A percentile compares a stretch with the other conserved stretches of the same genome.
These are phyloP conservation scores for Cyanistes caeruleus DNA, from an alignment of 2,113 vertebrate genomes.

Conservation along the genomic window DNA sequence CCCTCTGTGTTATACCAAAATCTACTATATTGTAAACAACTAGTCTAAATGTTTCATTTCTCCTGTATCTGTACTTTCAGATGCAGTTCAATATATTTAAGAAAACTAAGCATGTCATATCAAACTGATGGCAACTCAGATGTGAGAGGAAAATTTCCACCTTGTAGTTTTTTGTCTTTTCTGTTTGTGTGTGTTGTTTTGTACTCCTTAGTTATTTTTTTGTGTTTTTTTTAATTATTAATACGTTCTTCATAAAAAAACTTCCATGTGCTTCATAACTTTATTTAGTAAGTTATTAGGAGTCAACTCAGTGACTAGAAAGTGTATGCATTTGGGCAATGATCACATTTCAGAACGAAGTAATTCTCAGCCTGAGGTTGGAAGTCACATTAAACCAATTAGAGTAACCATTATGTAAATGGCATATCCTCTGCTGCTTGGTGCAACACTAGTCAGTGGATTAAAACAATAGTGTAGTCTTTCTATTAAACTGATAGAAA, in stretches of 20 bases:
- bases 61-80: neutral
- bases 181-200: neutral
- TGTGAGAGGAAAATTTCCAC: neutral
- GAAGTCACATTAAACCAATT: neutral
- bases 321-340: neutral
- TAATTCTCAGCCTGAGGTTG: neutral
- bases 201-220: too few relatives aligned
- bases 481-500: neutral
- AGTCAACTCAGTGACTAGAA: neutral
- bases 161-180: neutral
- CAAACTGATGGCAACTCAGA: neutral
- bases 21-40: neutral
- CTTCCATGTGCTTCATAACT: neutral
- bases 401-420: neutral
- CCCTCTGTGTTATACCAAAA: neutral
- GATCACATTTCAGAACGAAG: neutral
- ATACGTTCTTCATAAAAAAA: neutral
- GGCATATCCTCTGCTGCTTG: neutral
- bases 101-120: fast-evolving
- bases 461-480: neutral
- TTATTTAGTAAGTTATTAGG: neutral
- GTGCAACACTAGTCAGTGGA: neutral
- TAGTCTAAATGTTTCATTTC: neutral
- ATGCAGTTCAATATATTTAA: neutral
- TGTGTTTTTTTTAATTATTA: neutral